Percentiles rank a stretch among this genome's conserved stretches.
Evolutionary conservation across 2,888 invertebrate species (phyloP).

Genomic region (Lysandra coridon): DNA sequence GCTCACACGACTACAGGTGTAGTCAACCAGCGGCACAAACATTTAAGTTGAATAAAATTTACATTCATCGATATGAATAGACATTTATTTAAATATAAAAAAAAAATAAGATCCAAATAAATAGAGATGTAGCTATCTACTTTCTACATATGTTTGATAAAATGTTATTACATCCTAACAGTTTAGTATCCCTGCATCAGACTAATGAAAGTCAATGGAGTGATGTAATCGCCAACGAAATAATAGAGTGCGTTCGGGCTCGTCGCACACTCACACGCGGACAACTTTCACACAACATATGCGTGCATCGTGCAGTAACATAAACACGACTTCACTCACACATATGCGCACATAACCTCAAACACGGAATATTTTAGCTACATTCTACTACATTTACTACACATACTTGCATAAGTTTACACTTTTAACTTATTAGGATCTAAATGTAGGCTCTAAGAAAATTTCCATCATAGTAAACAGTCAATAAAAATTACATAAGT

Average conservation of each 20-base stretch:
- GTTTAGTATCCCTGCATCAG: constrained; percentile 32
- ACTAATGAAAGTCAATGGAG: constrained; percentile 39
- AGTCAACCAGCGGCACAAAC: neutral
- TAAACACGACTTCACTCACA: neutral
- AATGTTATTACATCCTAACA: neutral
- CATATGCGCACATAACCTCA: neutral
- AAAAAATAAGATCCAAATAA: neutral
- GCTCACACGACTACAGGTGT: neutral
- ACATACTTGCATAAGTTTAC: neutral
- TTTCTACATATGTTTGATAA: neutral
- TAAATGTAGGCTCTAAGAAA: neutral
- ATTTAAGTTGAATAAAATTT: neutral
- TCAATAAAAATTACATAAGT: neutral
- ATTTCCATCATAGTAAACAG: neutral
- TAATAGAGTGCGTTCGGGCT: constrained; percentile 35
- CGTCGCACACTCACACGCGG: neutral
- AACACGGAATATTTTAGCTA: neutral
- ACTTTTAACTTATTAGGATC: neutral
- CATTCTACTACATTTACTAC: constrained; percentile 4
- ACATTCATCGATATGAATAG: neutral
- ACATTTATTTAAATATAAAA: neutral
- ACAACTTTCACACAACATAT: neutral
- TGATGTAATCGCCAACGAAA: constrained; percentile 41
- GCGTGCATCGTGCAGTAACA: neutral
- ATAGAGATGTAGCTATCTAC: neutral